phyloP scores from a whole-genome alignment of 2,888 invertebrate genomes.

The Tupiocoris notatus region DNA sequence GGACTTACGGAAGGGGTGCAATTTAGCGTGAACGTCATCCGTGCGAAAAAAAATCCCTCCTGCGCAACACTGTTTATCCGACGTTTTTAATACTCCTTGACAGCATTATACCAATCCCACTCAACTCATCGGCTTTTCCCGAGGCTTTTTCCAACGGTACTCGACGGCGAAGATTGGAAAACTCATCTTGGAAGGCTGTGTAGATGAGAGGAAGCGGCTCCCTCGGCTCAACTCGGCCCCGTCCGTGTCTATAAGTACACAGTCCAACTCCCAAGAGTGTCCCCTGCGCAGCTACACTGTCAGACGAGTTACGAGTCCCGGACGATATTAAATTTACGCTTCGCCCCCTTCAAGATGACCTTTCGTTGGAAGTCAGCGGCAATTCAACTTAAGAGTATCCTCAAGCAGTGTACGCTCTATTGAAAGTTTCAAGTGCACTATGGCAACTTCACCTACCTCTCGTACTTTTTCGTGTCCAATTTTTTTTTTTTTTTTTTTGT shows the following conservation, averaged over 20 bases:
- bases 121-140: not conserved
- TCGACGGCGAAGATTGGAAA: not conserved
- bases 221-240: not conserved
- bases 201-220: not conserved
- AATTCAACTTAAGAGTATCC: not conserved
- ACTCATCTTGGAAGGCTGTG: not conserved
- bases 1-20: too few species aligned
- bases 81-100: not conserved
- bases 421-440: not conserved
- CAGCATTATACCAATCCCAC: not conserved
- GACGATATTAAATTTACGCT: conserved; percentile 36
- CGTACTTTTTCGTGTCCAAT: too few species aligned
- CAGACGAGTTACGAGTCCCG: conserved; percentile 31
- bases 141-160: not conserved
- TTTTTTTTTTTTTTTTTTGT: too few species aligned
- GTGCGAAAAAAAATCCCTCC: too few species aligned
- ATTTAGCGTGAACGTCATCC: too few species aligned
- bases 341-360: conserved; percentile 24
- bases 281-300: not conserved
- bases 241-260: not conserved
- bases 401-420: not conserved
- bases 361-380: not conserved
- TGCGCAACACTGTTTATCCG: too few species aligned
- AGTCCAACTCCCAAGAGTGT: conserved; percentile 10
- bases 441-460: too few species aligned